phyloP scores from a whole-genome alignment of 2,113 vertebrate genomes.

The Balaenoptera acutorostrata region DNA sequence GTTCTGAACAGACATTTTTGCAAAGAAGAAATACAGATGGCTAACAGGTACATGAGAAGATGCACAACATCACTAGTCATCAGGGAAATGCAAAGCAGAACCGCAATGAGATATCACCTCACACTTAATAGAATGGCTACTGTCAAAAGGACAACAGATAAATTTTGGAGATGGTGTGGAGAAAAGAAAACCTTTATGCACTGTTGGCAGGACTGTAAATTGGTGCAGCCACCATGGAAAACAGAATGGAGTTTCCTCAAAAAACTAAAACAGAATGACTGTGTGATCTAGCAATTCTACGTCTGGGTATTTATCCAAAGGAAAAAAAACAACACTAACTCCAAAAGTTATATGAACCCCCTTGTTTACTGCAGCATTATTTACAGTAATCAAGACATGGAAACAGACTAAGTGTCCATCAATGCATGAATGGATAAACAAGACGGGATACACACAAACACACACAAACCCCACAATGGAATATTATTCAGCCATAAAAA shows the following conservation, averaged over 20 bases:
- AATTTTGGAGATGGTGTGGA: background rate
- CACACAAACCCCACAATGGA: background rate
- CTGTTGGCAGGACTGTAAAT: background rate
- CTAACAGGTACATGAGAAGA: background rate
- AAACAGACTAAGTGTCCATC: background rate
- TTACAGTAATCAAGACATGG: background rate
- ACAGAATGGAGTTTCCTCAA: background rate
- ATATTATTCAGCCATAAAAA: background rate
- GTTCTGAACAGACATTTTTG: background rate
- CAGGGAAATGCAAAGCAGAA: background rate
- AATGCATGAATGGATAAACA: background rate
- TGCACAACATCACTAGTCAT: background rate
- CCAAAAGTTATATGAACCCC: background rate
- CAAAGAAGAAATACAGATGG: background rate
- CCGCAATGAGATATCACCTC: background rate
- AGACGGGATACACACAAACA: background rate
- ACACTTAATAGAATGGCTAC: background rate
- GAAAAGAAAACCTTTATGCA: background rate
- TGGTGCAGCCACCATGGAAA: background rate
- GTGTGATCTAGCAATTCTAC: background rate
- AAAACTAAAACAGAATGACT: background rate
- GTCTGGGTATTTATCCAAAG: background rate
- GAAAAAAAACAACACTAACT: background rate
- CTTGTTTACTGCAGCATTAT: background rate
- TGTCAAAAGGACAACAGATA: background rate